Evolutionary conservation across 2,113 vertebrate species (phyloP).

Genomic region (Oenanthe melanoleuca): DNA sequence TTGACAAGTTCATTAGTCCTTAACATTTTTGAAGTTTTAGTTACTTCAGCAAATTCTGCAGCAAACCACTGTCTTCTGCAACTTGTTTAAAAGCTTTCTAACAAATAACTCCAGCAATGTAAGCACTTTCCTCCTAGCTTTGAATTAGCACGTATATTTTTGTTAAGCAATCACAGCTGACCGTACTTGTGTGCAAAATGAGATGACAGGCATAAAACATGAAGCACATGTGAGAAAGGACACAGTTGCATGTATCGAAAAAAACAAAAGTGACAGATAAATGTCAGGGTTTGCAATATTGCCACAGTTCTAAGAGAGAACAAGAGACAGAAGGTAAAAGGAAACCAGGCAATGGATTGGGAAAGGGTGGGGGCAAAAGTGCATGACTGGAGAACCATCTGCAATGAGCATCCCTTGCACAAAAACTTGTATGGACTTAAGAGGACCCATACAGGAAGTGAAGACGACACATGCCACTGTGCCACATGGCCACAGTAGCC

Average conservation of each 20-base stretch:
- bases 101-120: not conserved
- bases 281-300: not conserved
- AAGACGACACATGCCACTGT: not conserved
- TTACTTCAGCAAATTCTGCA: conserved; percentile 2
- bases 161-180: conserved; percentile 26
- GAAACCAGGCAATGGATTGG: not conserved
- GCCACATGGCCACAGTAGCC: too few species aligned
- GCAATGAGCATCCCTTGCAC: not conserved
- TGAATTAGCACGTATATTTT: not conserved
- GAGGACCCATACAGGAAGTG: not conserved
- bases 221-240: conserved; percentile 6
- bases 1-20: not conserved
- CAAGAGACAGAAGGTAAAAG: not conserved
- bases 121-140: not conserved
- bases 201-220: conserved; percentile 27
- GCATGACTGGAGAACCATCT: not conserved
- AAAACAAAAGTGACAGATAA: not conserved
- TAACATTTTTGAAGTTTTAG: not conserved
- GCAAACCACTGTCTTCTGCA: not conserved
- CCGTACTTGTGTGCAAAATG: not conserved
- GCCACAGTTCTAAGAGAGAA: fast-evolving
- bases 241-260: not conserved
- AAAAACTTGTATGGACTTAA: not conserved
- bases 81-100: not conserved
- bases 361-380: not conserved